phyloP scores from a whole-genome alignment of 1,140 invertebrate species.

The Drosophila tropicalis region DNA sequence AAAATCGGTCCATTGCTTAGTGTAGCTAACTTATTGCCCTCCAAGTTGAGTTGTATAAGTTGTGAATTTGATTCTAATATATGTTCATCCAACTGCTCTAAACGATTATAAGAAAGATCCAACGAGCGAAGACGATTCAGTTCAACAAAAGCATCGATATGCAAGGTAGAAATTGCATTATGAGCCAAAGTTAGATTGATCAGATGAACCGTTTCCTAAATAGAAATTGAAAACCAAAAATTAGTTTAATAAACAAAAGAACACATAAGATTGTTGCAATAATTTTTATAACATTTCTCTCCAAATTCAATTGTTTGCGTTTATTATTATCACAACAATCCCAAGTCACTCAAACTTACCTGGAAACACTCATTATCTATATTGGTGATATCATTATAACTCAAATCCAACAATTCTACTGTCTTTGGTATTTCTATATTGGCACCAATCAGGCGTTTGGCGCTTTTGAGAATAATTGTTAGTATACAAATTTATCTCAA shows the following conservation, averaged over 20 bases:
- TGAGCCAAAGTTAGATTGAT: constrained; percentile 63
- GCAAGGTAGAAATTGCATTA: constrained; percentile 72
- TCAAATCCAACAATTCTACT: constrained; percentile 78
- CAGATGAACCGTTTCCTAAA: constrained; percentile 61
- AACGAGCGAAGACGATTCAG: constrained; percentile 56
- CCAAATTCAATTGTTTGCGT: too few species aligned
- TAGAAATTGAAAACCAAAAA: background rate
- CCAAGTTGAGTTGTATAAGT: constrained; percentile 63
- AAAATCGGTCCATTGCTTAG: constrained; percentile 56
- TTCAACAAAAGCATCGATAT: constrained; percentile 65
- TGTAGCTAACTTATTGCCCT: constrained; percentile 71
- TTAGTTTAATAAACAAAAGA: background rate
- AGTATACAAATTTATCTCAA: background rate
- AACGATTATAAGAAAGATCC: constrained; percentile 77
- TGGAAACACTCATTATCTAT: constrained; percentile 73
- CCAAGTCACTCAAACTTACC: constrained; percentile 43
- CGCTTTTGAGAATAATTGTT: constrained; percentile 41
- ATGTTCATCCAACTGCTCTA: constrained; percentile 74
- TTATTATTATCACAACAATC: too few species aligned
- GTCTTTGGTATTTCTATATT: constrained; percentile 69
- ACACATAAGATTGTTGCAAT: background rate
- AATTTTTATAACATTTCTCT: background rate
- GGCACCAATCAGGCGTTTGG: constrained; percentile 72
- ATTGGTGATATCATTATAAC: constrained; percentile 79
- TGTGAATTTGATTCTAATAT: constrained; percentile 66